Evolutionary conservation across 2,888 invertebrate species (phyloP).

Genomic region (Caenorhabditis becei): DNA sequence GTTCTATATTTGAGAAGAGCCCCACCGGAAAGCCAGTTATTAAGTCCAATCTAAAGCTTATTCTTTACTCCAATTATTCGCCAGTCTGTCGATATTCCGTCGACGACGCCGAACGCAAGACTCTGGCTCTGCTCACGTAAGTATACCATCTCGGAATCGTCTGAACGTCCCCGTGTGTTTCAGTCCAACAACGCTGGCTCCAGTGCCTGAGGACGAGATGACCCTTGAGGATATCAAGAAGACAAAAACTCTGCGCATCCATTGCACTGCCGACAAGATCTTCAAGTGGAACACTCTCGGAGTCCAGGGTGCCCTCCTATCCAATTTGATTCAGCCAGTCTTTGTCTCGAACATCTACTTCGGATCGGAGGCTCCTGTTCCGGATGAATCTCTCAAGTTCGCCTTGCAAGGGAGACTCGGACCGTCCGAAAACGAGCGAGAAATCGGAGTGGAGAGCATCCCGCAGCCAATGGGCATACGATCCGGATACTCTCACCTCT

Average conservation of each 20-base stretch:
- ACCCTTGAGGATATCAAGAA: conserved; percentile 39
- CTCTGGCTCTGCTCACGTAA: conserved; percentile 46
- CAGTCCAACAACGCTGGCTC: conserved; percentile 29
- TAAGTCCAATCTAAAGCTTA: conserved; percentile 43
- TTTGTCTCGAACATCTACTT: conserved; percentile 51
- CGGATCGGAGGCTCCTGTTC: conserved; percentile 27
- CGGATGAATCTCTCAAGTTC: conserved; percentile 52
- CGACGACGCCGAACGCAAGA: conserved; percentile 23
- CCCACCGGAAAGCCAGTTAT: conserved; percentile 44
- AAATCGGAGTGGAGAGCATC: conserved; percentile 33
- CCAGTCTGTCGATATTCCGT: conserved; percentile 33
- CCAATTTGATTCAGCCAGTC: conserved; percentile 62
- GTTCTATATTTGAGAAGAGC: conserved; percentile 45
- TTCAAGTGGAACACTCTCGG: conserved; percentile 71
- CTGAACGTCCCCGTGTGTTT: conserved; percentile 7
- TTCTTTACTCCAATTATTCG: conserved; percentile 54
- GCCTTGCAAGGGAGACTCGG: conserved; percentile 34
- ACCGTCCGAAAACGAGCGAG: background rate
- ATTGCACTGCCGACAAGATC: conserved; percentile 68
- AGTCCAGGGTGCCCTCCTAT: conserved; percentile 68
- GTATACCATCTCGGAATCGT: conserved; percentile 6
- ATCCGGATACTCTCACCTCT: conserved; percentile 21
- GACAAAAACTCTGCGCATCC: conserved; percentile 38
- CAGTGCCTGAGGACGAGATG: conserved; percentile 31
- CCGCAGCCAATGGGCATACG: conserved; percentile 22